phyloP scores from a whole-genome alignment of 2,797 vertebrate species.

The Rhinatrema bivittatum region DNA sequence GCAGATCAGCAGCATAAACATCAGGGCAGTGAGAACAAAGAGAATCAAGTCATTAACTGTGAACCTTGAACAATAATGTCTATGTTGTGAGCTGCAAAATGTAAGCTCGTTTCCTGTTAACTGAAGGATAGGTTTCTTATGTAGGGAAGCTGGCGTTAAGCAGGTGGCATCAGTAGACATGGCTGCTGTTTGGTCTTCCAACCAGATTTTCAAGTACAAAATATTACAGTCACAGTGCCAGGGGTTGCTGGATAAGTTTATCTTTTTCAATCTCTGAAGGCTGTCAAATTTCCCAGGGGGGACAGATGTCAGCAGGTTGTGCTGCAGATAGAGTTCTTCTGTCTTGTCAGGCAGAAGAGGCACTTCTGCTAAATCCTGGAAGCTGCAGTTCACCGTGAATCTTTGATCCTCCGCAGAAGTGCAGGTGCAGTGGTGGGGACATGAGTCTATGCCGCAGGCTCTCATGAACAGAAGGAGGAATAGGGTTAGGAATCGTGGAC shows the following conservation, averaged over 20 bases:
- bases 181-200: conserved; percentile 41
- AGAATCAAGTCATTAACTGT: conserved; percentile 3
- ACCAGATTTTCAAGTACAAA: conserved; percentile 62
- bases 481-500: conserved; percentile 21
- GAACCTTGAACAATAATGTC: conserved; percentile 10
- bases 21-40: conserved; percentile 28
- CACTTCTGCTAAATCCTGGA: conserved; percentile 30
- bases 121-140: conserved; percentile 35
- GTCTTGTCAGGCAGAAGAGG: conserved; percentile 39
- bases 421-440: conserved; percentile 38
- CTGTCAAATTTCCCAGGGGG: conserved; percentile 57
- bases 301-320: conserved; percentile 51
- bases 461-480: conserved; percentile 42
- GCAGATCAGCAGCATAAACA: conserved; percentile 50
- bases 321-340: conserved; percentile 51
- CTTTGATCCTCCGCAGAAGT: conserved; percentile 10
- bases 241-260: conserved; percentile 59
- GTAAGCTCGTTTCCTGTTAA: conserved; percentile 44
- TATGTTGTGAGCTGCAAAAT: conserved; percentile 26
- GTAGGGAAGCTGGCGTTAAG: conserved; percentile 44
- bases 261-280: conserved; percentile 36
- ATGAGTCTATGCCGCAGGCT: conserved; percentile 1
- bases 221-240: conserved; percentile 70
- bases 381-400: conserved; percentile 59
- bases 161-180: conserved; percentile 36